These are phyloP conservation scores for Otis tarda DNA, from an alignment of 2,113 vertebrate genomes.

Conservation along the genomic window DNA sequence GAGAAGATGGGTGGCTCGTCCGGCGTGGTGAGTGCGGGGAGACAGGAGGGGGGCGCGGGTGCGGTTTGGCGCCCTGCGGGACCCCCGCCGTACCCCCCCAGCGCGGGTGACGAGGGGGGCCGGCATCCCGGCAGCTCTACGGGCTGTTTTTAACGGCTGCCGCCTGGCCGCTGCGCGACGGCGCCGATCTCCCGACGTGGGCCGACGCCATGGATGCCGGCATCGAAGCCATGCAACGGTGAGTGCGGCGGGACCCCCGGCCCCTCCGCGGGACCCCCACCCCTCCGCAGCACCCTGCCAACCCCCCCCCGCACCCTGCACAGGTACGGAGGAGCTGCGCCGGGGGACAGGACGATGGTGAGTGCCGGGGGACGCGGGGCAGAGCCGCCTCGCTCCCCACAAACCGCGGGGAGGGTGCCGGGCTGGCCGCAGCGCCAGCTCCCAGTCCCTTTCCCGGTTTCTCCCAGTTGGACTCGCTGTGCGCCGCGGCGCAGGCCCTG, in stretches of 20 bases:
- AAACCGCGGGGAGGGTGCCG: not conserved
- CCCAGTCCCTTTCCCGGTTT: not conserved
- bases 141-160: conserved; percentile 91
- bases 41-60: rapidly evolving
- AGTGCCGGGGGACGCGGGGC: not conserved
- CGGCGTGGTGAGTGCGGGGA: conserved; percentile 80
- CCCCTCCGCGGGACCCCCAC: rapidly evolving
- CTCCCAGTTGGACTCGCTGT: conserved; percentile 88
- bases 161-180: conserved; percentile 72
- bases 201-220: conserved; percentile 87
- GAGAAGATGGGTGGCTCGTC: conserved; percentile 96
- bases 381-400: rapidly evolving
- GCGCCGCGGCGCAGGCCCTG: conserved; percentile 83
- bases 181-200: conserved; percentile 74
- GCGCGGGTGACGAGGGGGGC: rapidly evolving
- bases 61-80: not conserved
- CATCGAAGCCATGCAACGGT: conserved; percentile 89
- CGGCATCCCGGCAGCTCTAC: conserved; percentile 77
- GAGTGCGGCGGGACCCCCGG: not conserved
- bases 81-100: not conserved
- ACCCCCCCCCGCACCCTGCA: not conserved
- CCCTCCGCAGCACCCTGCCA: not conserved
- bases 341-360: conserved; percentile 88
- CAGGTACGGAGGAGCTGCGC: conserved; percentile 85
- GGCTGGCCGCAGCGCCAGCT: not conserved